Evolutionary conservation across 1,140 invertebrate genomes (phyloP), one percentile per base, ranked within the genome.

Genomic region (Penaeus japonicus): DNA sequence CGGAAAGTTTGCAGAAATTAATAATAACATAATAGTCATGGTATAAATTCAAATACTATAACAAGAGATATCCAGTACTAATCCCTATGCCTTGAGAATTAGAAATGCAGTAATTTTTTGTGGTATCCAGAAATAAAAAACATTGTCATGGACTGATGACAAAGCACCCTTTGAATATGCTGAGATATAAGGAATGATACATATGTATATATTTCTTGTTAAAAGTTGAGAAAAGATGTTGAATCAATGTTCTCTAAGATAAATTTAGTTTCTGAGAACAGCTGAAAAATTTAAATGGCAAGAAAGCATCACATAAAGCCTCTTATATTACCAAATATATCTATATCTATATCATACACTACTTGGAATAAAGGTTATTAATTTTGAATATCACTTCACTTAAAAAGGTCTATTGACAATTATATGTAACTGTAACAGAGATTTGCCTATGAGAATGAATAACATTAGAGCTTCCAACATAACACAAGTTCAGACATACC

Each of bases 401-500:
- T n/a, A n/a, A 73, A 73, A 70, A 73, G 12, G 10, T 27, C 65
- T 17, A 27, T 10, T 27, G 24, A 73, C 65, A 15, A 73, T 27
- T 27, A 73, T 15, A 1, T 17, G 5, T 17, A 73, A 12, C 32
- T 17, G 10, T 55, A 47, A 32, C 20, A 80, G 27, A 57, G 47
- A 81, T 57, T 12, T 57, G 27, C 24, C 79, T 27, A 30, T 2
- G 18, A 80, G 22, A 81, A n/a, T 27, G 30, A 27, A 24, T 55
- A 54, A 54, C n/a, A n/a, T n/a, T 32, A 24, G 18, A 17, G 5
- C 15, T 22, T 22, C 24, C 4, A 32, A 84, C 5, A 35, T 4
- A 70, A n/a, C 24, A 47, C 2, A 32, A 7, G 30, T n/a, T 55
- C n/a, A 24, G 17, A 84, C 81, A 73, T 53, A 91, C 90, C 93